Base-by-base conservation (phyloP, 2,113 vertebrate species). In the Glaucidium brasilianum region DNA sequence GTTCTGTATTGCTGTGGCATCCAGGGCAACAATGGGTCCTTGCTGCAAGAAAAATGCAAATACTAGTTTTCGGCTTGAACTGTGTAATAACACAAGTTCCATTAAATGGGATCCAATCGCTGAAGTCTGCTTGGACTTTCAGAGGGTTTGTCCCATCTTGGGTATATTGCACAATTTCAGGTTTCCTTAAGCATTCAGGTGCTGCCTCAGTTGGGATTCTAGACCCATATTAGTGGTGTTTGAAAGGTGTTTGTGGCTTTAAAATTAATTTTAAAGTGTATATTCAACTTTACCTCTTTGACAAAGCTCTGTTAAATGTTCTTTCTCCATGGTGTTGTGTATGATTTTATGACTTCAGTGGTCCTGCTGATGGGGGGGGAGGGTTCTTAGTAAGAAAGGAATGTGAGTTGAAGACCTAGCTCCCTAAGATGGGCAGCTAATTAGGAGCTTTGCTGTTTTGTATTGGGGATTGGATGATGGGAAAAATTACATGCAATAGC, bases 381-480 rank as follows among this genome's bases (percentile, higher is more conserved):
- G 10, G 21, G 8, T 53, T 83, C 43, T 62, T 53, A 47, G 21
- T 29, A 47, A 89, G 22, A 26, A 9, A 74, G 47, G 37, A 77
- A 84, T 34, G 83, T 5, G 52, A 77, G 49, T 9, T 55, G 68
- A 88, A 49, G 72, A 92, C n/a, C 20, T 15, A 59, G 34, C 29
- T 84, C 37, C 17, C 8, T 5, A 29, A 55, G 17, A 67, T 5
- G 23, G 37, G 34, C 56, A 81, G 80, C 60, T 96, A 91, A 95
- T 91, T 94, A 91, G 50, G n/a, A 74, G 76, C 47, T 81, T 53
- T 86, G n/a, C 68, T 96, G 22, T 11, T 50, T 59, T 50, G 12
- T 78, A 0, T 2, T 47, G 50, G 35, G 29, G 67, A 39, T 55
- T 80, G 83, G 45, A 18, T 50, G 83, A 4, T 30, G 47, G 25